phyloP scores from a whole-genome alignment of 1,140 invertebrate species.

The Aphelinus atriplicis region DNA sequence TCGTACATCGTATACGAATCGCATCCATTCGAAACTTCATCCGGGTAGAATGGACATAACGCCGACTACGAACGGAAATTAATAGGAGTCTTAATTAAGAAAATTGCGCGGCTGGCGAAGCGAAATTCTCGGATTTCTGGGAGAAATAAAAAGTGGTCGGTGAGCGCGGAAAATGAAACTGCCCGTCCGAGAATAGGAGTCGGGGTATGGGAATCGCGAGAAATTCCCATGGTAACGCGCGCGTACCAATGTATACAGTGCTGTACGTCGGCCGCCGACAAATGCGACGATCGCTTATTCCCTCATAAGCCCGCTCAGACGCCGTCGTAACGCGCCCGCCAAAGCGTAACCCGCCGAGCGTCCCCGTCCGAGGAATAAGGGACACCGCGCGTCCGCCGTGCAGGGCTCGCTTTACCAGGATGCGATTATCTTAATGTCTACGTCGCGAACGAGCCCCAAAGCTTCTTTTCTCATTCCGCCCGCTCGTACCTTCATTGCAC shows the following conservation, averaged over 20 bases:
- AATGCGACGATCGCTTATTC: conserved; percentile 9
- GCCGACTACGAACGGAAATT: no score
- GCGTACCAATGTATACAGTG: not conserved
- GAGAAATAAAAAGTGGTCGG: no score
- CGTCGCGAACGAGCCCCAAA: conserved; percentile 31
- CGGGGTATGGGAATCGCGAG: not conserved
- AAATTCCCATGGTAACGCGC: not conserved
- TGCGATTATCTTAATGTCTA: conserved; percentile 49
- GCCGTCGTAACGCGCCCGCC: not conserved
- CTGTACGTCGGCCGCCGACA: not conserved
- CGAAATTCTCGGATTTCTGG: no score
- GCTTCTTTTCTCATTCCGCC: conserved; percentile 10
- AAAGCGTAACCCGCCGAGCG: no score
- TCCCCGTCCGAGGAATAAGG: no score
- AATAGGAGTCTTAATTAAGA: no score
- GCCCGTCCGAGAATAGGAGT: not conserved
- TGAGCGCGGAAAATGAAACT: no score
- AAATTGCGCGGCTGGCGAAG: no score
- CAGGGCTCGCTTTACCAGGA: conserved; percentile 20
- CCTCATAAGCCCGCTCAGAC: conserved; percentile 8
- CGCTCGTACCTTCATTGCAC: not conserved
- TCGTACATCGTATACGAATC: no score
- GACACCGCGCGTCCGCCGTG: no score
- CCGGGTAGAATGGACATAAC: no score
- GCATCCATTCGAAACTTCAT: no score